These are phyloP conservation scores for Eucriotettix oculatus DNA, from an alignment of 2,888 invertebrate species.

Conservation along the genomic window DNA sequence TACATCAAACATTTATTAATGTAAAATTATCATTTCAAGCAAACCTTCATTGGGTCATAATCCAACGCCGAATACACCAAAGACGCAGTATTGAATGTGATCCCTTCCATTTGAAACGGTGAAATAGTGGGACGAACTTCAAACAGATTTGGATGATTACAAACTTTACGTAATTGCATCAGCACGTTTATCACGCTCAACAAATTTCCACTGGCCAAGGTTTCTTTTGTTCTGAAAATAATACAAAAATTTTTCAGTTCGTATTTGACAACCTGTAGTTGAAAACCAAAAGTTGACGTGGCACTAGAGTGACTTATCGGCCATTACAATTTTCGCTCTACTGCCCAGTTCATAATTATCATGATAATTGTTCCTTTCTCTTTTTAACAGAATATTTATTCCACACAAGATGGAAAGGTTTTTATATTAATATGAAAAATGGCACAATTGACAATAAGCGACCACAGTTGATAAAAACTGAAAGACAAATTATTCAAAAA, in stretches of 20 bases:
- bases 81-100: conserved; percentile 53
- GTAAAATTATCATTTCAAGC: no score
- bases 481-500: no score
- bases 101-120: conserved; percentile 76
- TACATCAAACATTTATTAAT: no score
- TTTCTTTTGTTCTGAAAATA: conserved; percentile 71
- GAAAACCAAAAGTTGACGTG: neutral
- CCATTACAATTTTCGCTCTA: no score
- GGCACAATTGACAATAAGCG: no score
- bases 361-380: no score
- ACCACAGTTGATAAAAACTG: no score
- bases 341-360: no score
- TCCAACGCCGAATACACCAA: conserved; percentile 50
- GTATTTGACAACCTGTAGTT: neutral
- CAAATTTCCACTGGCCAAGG: conserved; percentile 80
- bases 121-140: conserved; percentile 90
- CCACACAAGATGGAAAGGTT: no score
- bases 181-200: conserved; percentile 90
- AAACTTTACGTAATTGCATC: conserved; percentile 94
- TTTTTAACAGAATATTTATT: no score
- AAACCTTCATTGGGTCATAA: conserved; percentile 56
- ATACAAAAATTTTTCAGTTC: neutral
- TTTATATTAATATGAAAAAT: no score
- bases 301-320: no score
- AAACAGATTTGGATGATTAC: conserved; percentile 96